Conservation (phyloP, 2,888 invertebrate genomes). For the Drosophila affinis region DNA sequence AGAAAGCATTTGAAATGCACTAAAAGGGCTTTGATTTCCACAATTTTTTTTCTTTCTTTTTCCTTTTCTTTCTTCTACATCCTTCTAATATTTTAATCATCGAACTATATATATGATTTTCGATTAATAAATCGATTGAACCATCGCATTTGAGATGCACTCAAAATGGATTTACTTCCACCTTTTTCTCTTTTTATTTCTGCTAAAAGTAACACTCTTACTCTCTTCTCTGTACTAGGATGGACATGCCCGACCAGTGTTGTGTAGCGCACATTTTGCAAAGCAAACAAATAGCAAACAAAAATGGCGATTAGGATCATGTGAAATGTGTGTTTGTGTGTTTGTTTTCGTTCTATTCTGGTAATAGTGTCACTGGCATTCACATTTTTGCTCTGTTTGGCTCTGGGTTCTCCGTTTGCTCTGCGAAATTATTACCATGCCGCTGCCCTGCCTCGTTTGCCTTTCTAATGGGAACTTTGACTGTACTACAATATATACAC, state of each 20-base stretch:
- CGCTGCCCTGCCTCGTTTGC: slow-evolving; percentile 9
- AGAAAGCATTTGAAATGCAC: too few relatives aligned
- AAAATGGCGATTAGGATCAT: slow-evolving; percentile 44
- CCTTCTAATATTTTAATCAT: too few relatives aligned
- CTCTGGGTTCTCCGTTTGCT: slow-evolving; percentile 20
- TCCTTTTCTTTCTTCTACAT: too few relatives aligned
- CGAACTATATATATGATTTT: too few relatives aligned
- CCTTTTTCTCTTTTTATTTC: too few relatives aligned
- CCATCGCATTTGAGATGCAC: too few relatives aligned
- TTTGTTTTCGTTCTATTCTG: slow-evolving; percentile 22
- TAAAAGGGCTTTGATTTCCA: too few relatives aligned
- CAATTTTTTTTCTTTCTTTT: too few relatives aligned
- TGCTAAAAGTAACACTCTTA: too few relatives aligned
- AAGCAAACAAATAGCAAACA: slow-evolving; percentile 17
- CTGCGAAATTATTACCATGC: slow-evolving; percentile 35
- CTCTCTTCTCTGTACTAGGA: not conserved
- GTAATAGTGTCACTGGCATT: slow-evolving; percentile 33
- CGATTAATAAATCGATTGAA: too few relatives aligned
- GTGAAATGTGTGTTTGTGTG: slow-evolving; percentile 11
- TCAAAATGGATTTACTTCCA: too few relatives aligned
- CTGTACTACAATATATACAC: slow-evolving; percentile 36
- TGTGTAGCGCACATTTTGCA: not conserved
- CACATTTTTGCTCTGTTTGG: slow-evolving; percentile 21
- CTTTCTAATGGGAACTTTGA: slow-evolving; percentile 70
- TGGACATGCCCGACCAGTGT: not conserved